phyloP scores from a whole-genome alignment of 1,140 invertebrate genomes.

The Bombus waltoni region DNA sequence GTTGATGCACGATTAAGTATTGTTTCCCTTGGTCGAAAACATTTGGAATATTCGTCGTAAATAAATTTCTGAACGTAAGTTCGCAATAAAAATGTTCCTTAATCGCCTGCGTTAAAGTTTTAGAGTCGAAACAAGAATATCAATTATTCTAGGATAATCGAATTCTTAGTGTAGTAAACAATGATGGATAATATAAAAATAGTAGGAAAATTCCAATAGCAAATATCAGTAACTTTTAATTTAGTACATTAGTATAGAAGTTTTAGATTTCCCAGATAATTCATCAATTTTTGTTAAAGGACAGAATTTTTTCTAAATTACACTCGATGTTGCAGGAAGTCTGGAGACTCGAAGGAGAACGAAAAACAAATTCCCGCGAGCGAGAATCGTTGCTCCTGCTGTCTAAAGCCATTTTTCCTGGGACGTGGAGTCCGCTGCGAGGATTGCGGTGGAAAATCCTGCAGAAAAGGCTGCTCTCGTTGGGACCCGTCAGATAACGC shows the following conservation, averaged over 20 bases:
- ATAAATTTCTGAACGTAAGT: not conserved
- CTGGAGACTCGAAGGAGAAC: conserved; percentile 53
- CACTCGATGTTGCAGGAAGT: conserved; percentile 66
- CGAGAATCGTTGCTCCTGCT: conserved; percentile 77
- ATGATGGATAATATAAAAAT: too few relatives aligned
- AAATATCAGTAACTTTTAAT: not conserved
- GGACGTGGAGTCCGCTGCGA: conserved; percentile 71
- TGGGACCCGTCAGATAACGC: conserved; percentile 70
- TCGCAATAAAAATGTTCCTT: not conserved
- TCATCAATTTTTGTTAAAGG: not conserved
- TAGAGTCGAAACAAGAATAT: too few relatives aligned
- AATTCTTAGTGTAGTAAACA: too few relatives aligned
- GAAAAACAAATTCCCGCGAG: conserved; percentile 57
- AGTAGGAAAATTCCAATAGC: not conserved
- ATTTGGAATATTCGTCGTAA: not conserved
- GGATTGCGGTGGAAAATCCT: conserved; percentile 74
- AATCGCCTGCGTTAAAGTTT: too few relatives aligned
- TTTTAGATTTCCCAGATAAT: not conserved
- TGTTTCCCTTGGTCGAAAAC: not conserved
- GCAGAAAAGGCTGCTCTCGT: conserved; percentile 74
- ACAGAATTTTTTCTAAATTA: not conserved
- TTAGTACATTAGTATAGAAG: not conserved
- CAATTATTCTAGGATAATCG: too few relatives aligned
- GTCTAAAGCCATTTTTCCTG: conserved; percentile 75
- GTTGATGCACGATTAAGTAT: not conserved